Evolutionary conservation across 2,113 vertebrate genomes (phyloP), one percentile per base, ranked within the genome.

Genomic region (Pseudorhombus dupliciocellatus): DNA sequence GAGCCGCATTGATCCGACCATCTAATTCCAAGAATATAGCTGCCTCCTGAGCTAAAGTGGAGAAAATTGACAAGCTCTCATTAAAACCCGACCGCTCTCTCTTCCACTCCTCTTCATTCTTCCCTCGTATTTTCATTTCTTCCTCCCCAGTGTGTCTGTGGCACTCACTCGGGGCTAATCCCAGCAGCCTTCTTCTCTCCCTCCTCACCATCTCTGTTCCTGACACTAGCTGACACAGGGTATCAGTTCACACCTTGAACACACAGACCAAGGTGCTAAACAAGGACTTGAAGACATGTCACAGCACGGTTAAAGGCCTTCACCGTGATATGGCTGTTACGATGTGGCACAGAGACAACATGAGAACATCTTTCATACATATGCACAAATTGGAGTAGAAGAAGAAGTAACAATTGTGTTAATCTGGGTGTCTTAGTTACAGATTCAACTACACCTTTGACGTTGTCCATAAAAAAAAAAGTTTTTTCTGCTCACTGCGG

Each of bases 231-330:
- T 96, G 96, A 95, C 95, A 95, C 92, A 88, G 93, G 92, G 91
- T 94, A 95, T 96, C 95, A 95, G 95, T 97, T 97, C 95, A 95
- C 96, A 96, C 95, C 93, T 91, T 91, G 90, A 89, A 92, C 93
- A 93, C 93, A 95, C 91, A 91, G 91, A 93, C 92, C 95, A 74
- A 96, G 93, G 95, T 95, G 96, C 91, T 96, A 96, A 96, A 95
- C 92, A 94, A 94, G 93, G 94, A 95, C 94, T 95, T 96, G 93
- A 90, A 93, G 94, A 95, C 94, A 94, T 96, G 95, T 96, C 95
- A 96, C 94, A 96, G 94, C 93, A 95, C 87, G 93, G 94, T 95
- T 93, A 93, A 94, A 94, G 94, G 94, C 93, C 89, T 93, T 86
- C 93, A 87, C 87, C 48, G 83, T 92, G 93, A 94, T 87, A 87